Base-by-base conservation (phyloP, 2,797 vertebrate genomes). In the Crocidura indochinensis region DNA sequence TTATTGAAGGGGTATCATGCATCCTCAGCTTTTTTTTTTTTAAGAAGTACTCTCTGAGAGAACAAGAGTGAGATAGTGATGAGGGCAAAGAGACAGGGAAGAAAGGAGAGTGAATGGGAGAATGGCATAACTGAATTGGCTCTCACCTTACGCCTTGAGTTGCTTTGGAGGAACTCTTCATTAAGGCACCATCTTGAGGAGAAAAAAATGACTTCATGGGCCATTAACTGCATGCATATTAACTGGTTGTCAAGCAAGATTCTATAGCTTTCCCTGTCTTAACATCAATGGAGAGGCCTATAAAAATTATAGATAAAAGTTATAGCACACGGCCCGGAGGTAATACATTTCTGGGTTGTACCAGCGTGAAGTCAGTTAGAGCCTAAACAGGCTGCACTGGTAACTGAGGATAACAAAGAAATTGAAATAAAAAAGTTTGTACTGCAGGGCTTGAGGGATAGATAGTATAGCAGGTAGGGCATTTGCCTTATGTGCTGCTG, bases 241-340 rank as follows among this genome's bases (percentile, higher is more conserved):
- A 9, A 4, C 22, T 71, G 29, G 44, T 15, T 71, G 60, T 26
- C 68, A 81, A 74, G 20, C 22, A 83, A 47, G 5, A 27, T 77
- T 38, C 51, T 69, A 27, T 51, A 84, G n/a, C 27, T 87, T 71
- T 92, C 24, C 53, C 75, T 84, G 65, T 14, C 44, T 90, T 86
- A 73, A 56, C 77, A 90, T 62, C 51, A 51, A 7, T 8, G 24
- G 47, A 91, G 38, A 65, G 38, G 51, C n/a, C 11, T 27, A 9
- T 84, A 22, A 19, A 56, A 19, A 60, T 84, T n/a, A 81, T 29
- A 81, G 10, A 19, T 85, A 68, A 86, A 46, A 75, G 44, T 49
- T 53, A 4, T 47, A 26, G 46, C 44, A 56, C 68, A 24, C 64
- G 4, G 27, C 19, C 10, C 47, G 60, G 53, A 81, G 14, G 19